Conservation (phyloP, 1,140 invertebrate genomes). For the Parasteatoda tepidariorum region DNA sequence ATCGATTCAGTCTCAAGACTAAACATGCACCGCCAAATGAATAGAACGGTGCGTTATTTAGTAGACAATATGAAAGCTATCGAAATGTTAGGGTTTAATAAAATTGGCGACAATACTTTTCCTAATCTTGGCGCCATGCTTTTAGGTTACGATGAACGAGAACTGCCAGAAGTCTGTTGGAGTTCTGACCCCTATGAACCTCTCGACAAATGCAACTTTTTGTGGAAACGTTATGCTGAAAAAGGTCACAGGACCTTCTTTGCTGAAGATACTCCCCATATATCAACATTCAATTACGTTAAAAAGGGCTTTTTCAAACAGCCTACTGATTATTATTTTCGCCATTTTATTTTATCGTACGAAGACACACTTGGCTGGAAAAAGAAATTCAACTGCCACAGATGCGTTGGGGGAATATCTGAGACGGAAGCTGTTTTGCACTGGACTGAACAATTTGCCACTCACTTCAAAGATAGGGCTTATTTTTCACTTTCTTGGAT, state of each 20-base stretch:
- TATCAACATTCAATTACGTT: conserved; percentile 85
- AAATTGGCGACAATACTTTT: conserved; percentile 70
- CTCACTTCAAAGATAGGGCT: conserved; percentile 22
- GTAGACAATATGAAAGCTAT: conserved; percentile 66
- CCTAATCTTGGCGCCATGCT: conserved; percentile 69
- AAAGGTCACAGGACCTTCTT: conserved; percentile 76
- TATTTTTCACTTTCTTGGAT: conserved; percentile 69
- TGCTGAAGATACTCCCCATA: conserved; percentile 80
- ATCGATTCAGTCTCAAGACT: conserved; percentile 74
- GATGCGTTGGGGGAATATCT: conserved; percentile 50
- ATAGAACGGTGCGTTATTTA: conserved; percentile 70
- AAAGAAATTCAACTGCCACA: conserved; percentile 16
- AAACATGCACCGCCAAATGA: conserved; percentile 74
- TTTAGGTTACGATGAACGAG: conserved; percentile 64
- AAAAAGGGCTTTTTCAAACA: conserved; percentile 81
- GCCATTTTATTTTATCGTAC: conserved; percentile 74
- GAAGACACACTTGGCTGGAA: conserved; percentile 33
- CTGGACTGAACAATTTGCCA: conserved; percentile 51
- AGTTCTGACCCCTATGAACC: not conserved
- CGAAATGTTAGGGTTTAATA: conserved; percentile 69
- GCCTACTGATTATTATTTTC: conserved; percentile 85
- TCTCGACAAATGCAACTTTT: conserved; percentile 49
- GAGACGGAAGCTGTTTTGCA: conserved; percentile 49
- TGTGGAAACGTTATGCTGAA: conserved; percentile 52
- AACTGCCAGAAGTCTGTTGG: conserved; percentile 40